Base-by-base conservation (phyloP, 2,888 invertebrate genomes). In the Carabus problematicus region DNA sequence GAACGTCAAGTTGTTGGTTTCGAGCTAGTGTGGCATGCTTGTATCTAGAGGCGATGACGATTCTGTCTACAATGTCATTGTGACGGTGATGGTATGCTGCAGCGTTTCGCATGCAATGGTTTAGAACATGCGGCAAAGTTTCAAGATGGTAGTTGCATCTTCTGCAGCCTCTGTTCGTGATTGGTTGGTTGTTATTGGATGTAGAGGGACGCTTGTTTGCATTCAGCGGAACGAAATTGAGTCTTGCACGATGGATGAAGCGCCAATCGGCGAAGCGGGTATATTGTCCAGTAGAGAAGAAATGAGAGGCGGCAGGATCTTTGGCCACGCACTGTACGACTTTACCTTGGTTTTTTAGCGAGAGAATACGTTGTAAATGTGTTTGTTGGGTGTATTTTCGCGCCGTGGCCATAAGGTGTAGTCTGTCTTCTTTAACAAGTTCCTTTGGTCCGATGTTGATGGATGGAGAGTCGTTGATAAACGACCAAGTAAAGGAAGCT, bases 51-150 rank as follows among this genome's bases (percentile, higher is more conserved):
- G 74, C 76, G 16, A 42, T 70, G 0, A 70, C 72, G 0, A 78
- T 60, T 0, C 77, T 59, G 0, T 71, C 64, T 11, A 73, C 71
- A 0, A 78, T 71, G 14, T 70, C 74, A 42, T 42, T 42, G 42
- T 42, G 42, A 8, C 8, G 9, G 8, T 9, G 42, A 8, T 42
- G 42, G 9, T 42, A 42, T 42, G 42, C 42, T 42, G 9, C 8
- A 8, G 42, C 42, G 9, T 42, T 42, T 9, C 42, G 42, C 42
- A 42, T 42, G 9, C 42, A 42, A 42, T 42, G 42, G 42, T 42
- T 42, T 42, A 42, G 42, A 9, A 42, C 42, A 9, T 42, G 42
- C 9, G 42, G 42, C 8, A 42, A 9, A 8, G 42, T 42, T 9
- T 42, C 42, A 8, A 42, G 42, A 8, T 42, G 9, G 42, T 42